These are phyloP conservation scores for Diabrotica virgifera DNA, from an alignment of 1,140 invertebrate genomes.

Conservation along the genomic window DNA sequence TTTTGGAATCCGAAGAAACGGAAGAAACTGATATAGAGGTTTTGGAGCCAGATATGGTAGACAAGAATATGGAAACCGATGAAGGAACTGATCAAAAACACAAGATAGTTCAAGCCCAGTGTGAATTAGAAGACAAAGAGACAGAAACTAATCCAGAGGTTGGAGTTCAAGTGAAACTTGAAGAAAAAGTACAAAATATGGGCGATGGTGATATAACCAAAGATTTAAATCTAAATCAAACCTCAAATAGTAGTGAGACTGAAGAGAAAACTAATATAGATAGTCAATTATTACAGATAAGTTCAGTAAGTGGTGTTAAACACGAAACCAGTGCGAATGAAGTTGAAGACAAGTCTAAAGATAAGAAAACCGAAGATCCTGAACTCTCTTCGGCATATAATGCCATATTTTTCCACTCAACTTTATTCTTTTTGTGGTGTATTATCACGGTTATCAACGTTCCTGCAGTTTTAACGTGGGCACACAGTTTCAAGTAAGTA, in stretches of 20 bases:
- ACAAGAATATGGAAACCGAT: conserved; percentile 6
- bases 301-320: too few species aligned
- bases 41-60: background rate
- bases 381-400: conserved; percentile 34
- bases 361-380: background rate
- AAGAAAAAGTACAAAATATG: conserved; percentile 1
- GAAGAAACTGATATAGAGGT: conserved; percentile 4
- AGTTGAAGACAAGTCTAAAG: too few species aligned
- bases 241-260: too few species aligned
- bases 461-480: conserved; percentile 59
- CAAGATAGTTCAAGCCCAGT: background rate
- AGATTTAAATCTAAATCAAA: too few species aligned
- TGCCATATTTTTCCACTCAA: conserved; percentile 59
- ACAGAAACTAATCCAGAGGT: conserved; percentile 10
- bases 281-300: too few species aligned
- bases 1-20: conserved; percentile 10
- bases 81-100: conserved; percentile 13
- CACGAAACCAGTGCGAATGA: too few species aligned
- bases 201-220: too few species aligned
- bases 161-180: background rate
- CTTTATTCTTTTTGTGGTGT: conserved; percentile 58
- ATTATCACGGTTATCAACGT: conserved; percentile 54
- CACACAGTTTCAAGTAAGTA: conserved; percentile 60
- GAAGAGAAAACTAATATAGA: too few species aligned
- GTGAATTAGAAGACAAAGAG: background rate